These are phyloP conservation scores for Falcaria lacertinaria DNA, from an alignment of 2,888 invertebrate species.

Conservation along the genomic window DNA sequence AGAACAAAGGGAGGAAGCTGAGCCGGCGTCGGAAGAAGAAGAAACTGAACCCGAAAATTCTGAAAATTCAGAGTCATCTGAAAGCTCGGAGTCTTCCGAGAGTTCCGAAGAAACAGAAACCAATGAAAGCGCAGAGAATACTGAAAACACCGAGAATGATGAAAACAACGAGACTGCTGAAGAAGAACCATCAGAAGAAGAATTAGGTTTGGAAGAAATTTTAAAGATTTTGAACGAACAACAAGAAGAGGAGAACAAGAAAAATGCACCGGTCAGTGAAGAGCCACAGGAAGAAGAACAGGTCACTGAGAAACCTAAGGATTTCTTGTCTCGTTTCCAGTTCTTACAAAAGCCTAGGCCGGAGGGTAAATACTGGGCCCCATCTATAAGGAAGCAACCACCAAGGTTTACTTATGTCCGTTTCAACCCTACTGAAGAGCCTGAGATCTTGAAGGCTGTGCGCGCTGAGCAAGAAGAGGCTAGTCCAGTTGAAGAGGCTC, in stretches of 20 bases:
- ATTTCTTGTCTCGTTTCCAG: slow-evolving; percentile 3
- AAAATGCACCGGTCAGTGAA: slow-evolving; percentile 1
- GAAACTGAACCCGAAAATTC: slow-evolving; percentile 6
- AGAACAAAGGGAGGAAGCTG: background rate
- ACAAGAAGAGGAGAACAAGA: slow-evolving; percentile 9
- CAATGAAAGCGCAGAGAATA: background rate
- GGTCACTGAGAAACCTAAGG: slow-evolving; percentile 5
- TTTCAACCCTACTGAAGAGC: background rate
- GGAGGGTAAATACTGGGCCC: slow-evolving; percentile 1
- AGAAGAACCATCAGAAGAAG: slow-evolving; percentile 8
- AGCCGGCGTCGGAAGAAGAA: slow-evolving; percentile 5
- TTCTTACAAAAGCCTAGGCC: slow-evolving; percentile 1
- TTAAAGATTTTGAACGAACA: slow-evolving; percentile 18
- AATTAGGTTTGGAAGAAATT: slow-evolving; percentile 15
- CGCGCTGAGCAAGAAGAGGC: background rate
- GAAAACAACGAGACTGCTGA: slow-evolving; percentile 5
- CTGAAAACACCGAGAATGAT: background rate
- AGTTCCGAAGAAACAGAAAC: background rate
- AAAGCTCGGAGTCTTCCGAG: background rate
- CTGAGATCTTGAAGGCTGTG: background rate
- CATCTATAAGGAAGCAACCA: background rate
- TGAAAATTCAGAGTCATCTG: slow-evolving; percentile 1
- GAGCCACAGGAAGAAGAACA: slow-evolving; percentile 10
- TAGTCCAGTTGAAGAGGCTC: background rate
- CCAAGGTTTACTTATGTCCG: background rate